These are phyloP conservation scores for Harpagoxenus sublaevis DNA, from an alignment of 2,888 invertebrate species.

Conservation along the genomic window DNA sequence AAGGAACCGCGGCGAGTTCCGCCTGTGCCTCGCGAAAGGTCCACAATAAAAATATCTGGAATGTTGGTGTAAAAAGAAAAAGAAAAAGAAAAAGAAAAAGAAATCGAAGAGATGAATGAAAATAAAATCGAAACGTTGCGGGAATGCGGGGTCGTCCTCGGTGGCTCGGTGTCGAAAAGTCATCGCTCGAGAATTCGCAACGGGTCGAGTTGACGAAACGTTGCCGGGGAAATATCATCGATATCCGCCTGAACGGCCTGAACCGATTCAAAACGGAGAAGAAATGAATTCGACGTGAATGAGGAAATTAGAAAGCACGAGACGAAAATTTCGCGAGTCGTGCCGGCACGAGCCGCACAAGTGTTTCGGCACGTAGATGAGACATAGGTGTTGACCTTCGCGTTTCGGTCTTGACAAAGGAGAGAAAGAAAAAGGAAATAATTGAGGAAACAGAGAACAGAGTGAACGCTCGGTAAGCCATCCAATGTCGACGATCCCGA, in stretches of 20 bases:
- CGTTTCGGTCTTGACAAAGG: conserved; percentile 26
- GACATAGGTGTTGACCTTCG: conserved; percentile 55
- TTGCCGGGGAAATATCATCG: too few species aligned
- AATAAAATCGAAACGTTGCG: neutral
- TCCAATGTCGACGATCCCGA: conserved; percentile 23
- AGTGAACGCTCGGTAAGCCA: conserved; percentile 23
- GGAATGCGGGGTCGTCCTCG: neutral
- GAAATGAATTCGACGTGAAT: neutral
- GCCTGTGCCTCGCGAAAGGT: neutral
- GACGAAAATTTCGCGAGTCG: neutral
- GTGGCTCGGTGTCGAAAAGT: neutral
- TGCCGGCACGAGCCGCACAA: neutral
- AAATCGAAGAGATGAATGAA: neutral
- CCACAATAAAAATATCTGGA: neutral
- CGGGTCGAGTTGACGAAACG: neutral
- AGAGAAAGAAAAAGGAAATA: conserved; percentile 32
- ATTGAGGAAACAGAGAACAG: conserved; percentile 30
- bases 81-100: neutral
- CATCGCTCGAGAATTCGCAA: neutral
- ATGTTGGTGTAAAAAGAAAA: neutral
- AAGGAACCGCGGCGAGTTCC: conserved; percentile 5
- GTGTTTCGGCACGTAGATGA: conserved; percentile 22
- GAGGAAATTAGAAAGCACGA: neutral
- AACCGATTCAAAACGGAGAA: neutral
- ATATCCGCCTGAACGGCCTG: neutral